phyloP scores from a whole-genome alignment of 2,888 invertebrate genomes.

The Antheraea yamamai region DNA sequence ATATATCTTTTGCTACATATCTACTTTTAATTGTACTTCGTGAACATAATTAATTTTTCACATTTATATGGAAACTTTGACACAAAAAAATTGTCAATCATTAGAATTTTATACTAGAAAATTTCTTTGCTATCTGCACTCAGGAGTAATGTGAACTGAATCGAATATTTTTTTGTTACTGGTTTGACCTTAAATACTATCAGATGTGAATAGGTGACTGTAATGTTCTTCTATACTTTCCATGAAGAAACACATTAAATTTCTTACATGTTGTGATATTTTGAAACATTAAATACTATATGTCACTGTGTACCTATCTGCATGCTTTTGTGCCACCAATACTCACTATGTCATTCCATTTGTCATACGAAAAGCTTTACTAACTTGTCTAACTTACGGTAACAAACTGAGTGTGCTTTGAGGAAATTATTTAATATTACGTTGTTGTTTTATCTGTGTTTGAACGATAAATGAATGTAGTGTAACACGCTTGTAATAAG shows the following conservation, averaged over 20 bases:
- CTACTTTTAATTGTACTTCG: neutral
- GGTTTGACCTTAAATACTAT: neutral
- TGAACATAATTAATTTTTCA: neutral
- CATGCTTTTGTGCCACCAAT: slow-evolving; percentile 37
- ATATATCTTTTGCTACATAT: neutral
- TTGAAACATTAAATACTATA: neutral
- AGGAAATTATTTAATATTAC: slow-evolving; percentile 9
- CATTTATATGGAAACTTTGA: neutral
- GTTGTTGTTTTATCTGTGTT: neutral
- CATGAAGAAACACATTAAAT: neutral
- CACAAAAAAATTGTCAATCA: neutral
- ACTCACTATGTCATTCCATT: slow-evolving; percentile 29
- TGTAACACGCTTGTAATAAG: slow-evolving; percentile 4
- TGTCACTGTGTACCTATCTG: slow-evolving; percentile 22
- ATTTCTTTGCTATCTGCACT: neutral
- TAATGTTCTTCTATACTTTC: neutral
- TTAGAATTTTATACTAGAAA: neutral
- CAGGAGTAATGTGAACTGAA: neutral
- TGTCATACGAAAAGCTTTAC: slow-evolving; percentile 39
- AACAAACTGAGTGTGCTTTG: slow-evolving; percentile 21
- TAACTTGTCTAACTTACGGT: slow-evolving; percentile 31
- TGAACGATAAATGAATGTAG: neutral
- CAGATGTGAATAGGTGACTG: neutral
- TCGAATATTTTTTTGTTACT: neutral
- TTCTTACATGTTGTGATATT: neutral